Conservation (phyloP, 2,888 invertebrate species). For the Chrysopilus asiliformis region DNA sequence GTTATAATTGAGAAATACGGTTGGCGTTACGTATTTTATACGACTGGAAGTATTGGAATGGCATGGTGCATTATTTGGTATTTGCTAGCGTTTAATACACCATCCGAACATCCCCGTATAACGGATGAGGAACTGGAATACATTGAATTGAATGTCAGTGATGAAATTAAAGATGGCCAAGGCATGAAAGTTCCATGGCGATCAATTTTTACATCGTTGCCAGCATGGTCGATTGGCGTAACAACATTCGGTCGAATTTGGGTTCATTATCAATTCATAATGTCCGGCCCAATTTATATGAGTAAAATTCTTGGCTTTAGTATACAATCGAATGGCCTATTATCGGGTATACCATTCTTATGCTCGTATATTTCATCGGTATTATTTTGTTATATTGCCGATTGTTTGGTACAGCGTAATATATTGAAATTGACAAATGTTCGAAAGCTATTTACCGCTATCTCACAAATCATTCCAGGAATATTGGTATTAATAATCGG, state of each 20-base stretch:
- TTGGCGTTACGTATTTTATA: conserved; percentile 56
- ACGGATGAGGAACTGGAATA: conserved; percentile 48
- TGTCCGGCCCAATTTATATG: conserved; percentile 57
- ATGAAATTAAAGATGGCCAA: conserved; percentile 38
- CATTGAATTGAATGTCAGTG: conserved; percentile 47
- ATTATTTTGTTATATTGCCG: conserved; percentile 53
- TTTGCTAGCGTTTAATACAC: conserved; percentile 52
- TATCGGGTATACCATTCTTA: conserved; percentile 54
- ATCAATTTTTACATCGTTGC: conserved; percentile 46
- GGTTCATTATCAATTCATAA: conserved; percentile 60
- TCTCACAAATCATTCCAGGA: conserved; percentile 56
- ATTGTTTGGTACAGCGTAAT: conserved; percentile 44
- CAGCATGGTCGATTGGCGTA: conserved; percentile 56
- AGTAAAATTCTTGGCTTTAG: conserved; percentile 52
- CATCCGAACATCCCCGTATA: conserved; percentile 53
- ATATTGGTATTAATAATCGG: conserved; percentile 47
- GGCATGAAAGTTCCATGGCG: conserved; percentile 48
- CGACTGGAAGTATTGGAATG: conserved; percentile 49
- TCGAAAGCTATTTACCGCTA: conserved; percentile 52
- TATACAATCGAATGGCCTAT: conserved; percentile 54
- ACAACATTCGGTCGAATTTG: conserved; percentile 64
- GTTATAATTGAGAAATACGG: conserved; percentile 53
- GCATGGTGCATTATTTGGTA: conserved; percentile 57
- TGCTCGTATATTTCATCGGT: conserved; percentile 57
- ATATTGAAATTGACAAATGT: conserved; percentile 48